Evolutionary conservation across 2,888 invertebrate genomes (phyloP).

Genomic region (Carcina quercana): DNA sequence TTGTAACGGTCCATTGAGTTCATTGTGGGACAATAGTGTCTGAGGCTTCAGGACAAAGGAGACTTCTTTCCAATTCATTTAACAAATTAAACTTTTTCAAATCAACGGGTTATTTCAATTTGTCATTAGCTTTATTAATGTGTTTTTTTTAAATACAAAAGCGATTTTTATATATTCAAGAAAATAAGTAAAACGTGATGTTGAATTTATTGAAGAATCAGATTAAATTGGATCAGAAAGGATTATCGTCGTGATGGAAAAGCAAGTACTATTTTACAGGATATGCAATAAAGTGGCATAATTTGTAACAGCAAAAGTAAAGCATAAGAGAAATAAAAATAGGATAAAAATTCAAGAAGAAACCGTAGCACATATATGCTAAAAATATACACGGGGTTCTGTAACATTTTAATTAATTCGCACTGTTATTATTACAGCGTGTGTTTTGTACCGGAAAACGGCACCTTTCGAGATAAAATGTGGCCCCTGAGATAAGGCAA

Average conservation of each 20-base stretch:
- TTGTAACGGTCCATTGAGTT: conserved; percentile 35
- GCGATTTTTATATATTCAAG: no score
- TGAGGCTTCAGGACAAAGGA: conserved; percentile 18
- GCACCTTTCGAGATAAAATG: conserved; percentile 18
- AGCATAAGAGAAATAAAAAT: conserved; percentile 23
- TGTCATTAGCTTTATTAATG: no score
- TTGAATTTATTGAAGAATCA: no score
- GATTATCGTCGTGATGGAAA: no score
- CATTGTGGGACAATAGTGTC: conserved; percentile 32
- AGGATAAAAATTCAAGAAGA: conserved; percentile 34
- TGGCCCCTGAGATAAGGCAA: conserved; percentile 18
- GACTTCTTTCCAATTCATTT: conserved; percentile 17
- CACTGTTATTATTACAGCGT: conserved; percentile 8
- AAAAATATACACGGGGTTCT: no score
- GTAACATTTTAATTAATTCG: conserved; percentile 8
- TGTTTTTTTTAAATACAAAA: no score
- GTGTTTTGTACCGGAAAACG: conserved; percentile 14
- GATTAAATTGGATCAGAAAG: no score
- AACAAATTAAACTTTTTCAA: conserved; percentile 6
- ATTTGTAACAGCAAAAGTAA: conserved; percentile 37
- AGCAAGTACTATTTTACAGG: conserved; percentile 33
- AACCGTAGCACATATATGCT: no score
- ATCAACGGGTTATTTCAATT: background rate
- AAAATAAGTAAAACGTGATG: no score
- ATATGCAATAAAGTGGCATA: conserved; percentile 34